phyloP scores from a whole-genome alignment of 1,140 invertebrate species.

The Drosophila teissieri region DNA sequence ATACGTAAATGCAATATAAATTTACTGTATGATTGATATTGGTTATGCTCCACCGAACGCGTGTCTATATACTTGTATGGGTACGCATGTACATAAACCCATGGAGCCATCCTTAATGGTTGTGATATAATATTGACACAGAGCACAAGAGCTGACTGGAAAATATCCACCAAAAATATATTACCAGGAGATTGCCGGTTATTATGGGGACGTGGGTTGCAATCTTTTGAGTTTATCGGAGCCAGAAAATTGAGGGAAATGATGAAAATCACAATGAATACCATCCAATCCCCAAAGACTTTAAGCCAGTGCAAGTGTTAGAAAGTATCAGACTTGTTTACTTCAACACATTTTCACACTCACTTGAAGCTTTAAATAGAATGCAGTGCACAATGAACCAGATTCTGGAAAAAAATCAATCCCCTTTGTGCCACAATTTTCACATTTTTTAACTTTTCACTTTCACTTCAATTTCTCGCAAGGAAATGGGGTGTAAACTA shows the following conservation, averaged over 20 bases:
- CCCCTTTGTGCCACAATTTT: neutral
- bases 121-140: conserved; percentile 46
- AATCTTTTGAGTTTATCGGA: neutral
- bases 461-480: neutral
- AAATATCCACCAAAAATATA: conserved; percentile 40
- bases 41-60: conserved; percentile 37
- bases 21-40: conserved; percentile 54
- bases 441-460: neutral
- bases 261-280: conserved; percentile 13
- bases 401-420: neutral
- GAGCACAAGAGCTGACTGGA: conserved; percentile 2
- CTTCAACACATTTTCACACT: neutral
- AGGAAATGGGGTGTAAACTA: neutral
- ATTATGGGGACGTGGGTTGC: conserved; percentile 9
- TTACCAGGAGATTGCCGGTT: conserved; percentile 28
- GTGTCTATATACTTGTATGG: conserved; percentile 5
- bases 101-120: conserved; percentile 34
- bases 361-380: neutral
- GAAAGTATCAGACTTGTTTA: neutral
- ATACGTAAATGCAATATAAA: conserved; percentile 52
- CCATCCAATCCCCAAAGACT: conserved; percentile 1
- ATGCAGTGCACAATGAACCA: neutral
- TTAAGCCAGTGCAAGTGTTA: neutral
- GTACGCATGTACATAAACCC: neutral
- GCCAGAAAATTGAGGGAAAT: conserved; percentile 31